Evolutionary conservation across 2,888 invertebrate genomes (phyloP).

Genomic region (Bembecia ichneumoniformis): DNA sequence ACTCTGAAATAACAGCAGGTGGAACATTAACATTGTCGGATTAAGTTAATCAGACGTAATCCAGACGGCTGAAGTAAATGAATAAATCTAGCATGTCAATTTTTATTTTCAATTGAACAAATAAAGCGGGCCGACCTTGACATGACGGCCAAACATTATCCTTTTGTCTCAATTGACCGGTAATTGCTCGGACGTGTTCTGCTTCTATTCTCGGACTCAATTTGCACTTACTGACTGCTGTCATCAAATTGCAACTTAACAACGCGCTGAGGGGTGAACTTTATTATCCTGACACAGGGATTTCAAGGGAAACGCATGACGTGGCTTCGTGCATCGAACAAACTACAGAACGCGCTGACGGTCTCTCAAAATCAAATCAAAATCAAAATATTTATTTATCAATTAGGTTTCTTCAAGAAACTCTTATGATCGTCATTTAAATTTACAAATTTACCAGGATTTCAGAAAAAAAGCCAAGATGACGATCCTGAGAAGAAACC

Average conservation of each 20-base stretch:
- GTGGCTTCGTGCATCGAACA: neutral
- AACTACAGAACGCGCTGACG: too few species aligned
- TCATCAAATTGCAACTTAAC: slow-evolving; percentile 61
- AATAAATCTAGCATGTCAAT: slow-evolving; percentile 51
- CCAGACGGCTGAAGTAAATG: slow-evolving; percentile 6
- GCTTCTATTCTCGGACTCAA: slow-evolving; percentile 63
- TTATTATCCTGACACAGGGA: slow-evolving; percentile 12
- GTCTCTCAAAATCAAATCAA: too few species aligned
- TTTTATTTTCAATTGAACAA: slow-evolving; percentile 58
- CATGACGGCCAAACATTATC: slow-evolving; percentile 66
- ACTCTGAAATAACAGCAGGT: too few species aligned
- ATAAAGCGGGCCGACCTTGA: slow-evolving; percentile 51
- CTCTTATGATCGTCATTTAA: too few species aligned
- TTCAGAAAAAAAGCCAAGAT: too few species aligned
- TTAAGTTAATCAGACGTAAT: neutral
- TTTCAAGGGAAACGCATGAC: neutral
- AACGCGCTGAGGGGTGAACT: slow-evolving; percentile 20
- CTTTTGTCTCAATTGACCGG: slow-evolving; percentile 68
- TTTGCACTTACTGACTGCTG: slow-evolving; percentile 55
- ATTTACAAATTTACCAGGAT: too few species aligned
- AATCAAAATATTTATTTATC: too few species aligned
- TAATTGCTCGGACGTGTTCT: slow-evolving; percentile 61
- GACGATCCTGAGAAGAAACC: too few species aligned
- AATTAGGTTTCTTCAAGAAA: too few species aligned
- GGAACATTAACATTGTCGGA: too few species aligned